Evolutionary conservation across 2,113 vertebrate species (phyloP).

Genomic region (Megaceryle maxima): DNA sequence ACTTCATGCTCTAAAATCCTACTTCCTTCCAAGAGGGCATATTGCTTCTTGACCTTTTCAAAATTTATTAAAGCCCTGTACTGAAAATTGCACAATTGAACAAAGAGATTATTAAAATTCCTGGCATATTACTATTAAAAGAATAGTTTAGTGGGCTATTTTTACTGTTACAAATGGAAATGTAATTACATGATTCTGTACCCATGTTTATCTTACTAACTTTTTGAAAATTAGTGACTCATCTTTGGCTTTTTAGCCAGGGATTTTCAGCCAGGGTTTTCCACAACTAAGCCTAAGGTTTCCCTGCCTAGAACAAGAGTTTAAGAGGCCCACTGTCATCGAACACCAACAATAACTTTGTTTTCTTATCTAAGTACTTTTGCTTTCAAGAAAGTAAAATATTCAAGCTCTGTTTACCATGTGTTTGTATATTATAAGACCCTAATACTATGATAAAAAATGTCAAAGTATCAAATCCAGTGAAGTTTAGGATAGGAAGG

Average conservation of each 20-base stretch:
- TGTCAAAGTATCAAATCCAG: background rate
- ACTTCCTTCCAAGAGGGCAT: background rate
- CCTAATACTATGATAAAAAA: background rate
- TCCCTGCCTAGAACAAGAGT: constrained; percentile 25
- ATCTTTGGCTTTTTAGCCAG: constrained; percentile 33
- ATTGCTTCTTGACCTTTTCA: background rate
- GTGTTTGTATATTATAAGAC: background rate
- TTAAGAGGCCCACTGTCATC: background rate
- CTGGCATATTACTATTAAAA: background rate
- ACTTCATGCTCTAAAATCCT: background rate
- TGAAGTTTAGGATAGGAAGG: background rate
- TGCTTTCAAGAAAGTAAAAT: constrained; percentile 11
- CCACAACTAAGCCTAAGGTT: constrained; percentile 30
- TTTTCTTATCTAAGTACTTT: constrained; percentile 6
- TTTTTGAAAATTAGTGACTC: constrained; percentile 57
- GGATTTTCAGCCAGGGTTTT: constrained; percentile 60
- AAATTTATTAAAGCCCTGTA: background rate
- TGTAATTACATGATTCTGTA: constrained; percentile 14
- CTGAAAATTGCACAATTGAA: background rate
- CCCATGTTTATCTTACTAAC: constrained; percentile 28
- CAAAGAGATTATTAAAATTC: constrained; percentile 8
- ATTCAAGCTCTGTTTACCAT: background rate
- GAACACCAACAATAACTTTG: background rate
- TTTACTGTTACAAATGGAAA: constrained; percentile 20
- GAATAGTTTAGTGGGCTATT: background rate